Evolutionary conservation across 2,113 vertebrate genomes (phyloP).

Genomic region (Manacus vitellinus): DNA sequence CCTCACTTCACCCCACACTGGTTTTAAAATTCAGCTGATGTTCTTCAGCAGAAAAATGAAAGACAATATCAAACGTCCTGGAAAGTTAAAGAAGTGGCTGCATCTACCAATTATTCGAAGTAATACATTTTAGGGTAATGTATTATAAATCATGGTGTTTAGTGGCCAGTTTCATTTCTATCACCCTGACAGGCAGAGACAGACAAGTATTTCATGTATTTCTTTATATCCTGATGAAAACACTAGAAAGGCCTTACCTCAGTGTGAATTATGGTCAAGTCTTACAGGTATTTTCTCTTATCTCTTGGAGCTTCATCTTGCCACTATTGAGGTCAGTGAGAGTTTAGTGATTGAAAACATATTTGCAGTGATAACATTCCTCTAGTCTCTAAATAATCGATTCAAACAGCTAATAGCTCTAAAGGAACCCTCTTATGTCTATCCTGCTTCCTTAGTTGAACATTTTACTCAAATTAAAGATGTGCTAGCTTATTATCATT

Average conservation of each 20-base stretch:
- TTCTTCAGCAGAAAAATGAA: not conserved
- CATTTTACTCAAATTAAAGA: not conserved
- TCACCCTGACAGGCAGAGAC: not conserved
- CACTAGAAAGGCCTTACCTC: not conserved
- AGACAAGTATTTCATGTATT: not conserved
- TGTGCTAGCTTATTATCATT: not conserved
- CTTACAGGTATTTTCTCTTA: not conserved
- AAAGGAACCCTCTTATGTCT: not conserved
- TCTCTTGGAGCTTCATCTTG: not conserved
- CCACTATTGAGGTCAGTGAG: not conserved
- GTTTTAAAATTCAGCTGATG: not conserved
- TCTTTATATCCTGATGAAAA: not conserved
- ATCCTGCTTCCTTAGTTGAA: not conserved
- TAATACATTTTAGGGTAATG: not conserved
- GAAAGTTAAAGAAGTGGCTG: not conserved
- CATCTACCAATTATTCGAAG: not conserved
- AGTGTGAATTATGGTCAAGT: not conserved
- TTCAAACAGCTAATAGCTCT: slow-evolving; percentile 9
- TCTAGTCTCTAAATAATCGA: not conserved
- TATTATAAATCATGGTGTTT: not conserved
- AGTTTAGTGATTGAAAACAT: slow-evolving; percentile 9
- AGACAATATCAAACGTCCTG: not conserved
- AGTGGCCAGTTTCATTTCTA: not conserved
- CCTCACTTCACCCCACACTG: not conserved
- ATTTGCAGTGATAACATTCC: not conserved